phyloP scores from a whole-genome alignment of 2,113 vertebrate species.

The Sprattus sprattus region DNA sequence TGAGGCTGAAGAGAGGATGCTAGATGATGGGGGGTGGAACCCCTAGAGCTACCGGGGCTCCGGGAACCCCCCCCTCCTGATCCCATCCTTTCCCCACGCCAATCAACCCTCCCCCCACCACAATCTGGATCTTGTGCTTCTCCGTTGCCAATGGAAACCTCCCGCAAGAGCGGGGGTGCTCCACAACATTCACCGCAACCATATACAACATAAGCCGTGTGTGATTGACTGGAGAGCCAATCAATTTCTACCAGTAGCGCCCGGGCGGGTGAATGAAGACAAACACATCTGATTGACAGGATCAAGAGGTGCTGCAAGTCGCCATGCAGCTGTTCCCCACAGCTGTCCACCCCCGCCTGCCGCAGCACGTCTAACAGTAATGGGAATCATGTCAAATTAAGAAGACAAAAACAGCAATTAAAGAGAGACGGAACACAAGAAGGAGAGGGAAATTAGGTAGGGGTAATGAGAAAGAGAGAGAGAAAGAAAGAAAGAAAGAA shows the following conservation, averaged over 20 bases:
- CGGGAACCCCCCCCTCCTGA: not conserved
- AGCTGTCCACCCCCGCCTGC: constrained; percentile 9
- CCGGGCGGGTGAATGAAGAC: constrained; percentile 51
- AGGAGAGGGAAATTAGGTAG: constrained; percentile 16
- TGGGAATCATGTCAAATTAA: constrained; percentile 9
- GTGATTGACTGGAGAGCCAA: constrained; percentile 43
- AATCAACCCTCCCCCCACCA: constrained; percentile 14
- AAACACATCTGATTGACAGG: constrained; percentile 37
- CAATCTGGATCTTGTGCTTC: not conserved
- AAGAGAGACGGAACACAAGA: not conserved
- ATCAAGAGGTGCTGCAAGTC: constrained; percentile 44
- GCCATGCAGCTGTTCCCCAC: constrained; percentile 35
- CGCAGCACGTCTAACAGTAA: not conserved
- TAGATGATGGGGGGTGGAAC: not conserved
- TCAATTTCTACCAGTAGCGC: constrained; percentile 46
- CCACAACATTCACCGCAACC: not conserved
- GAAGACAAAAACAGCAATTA: constrained; percentile 19
- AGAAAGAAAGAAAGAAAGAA: constrained; percentile 20
- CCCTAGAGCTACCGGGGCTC: not conserved
- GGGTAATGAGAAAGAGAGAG: not conserved
- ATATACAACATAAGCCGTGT: constrained; percentile 3
- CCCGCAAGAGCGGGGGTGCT: not conserved
- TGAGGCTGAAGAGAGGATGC: not conserved
- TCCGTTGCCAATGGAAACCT: constrained; percentile 13
- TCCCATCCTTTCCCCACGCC: not conserved